Base-by-base conservation (phyloP, 2,113 vertebrate species). In the Tragelaphus imberbis region DNA sequence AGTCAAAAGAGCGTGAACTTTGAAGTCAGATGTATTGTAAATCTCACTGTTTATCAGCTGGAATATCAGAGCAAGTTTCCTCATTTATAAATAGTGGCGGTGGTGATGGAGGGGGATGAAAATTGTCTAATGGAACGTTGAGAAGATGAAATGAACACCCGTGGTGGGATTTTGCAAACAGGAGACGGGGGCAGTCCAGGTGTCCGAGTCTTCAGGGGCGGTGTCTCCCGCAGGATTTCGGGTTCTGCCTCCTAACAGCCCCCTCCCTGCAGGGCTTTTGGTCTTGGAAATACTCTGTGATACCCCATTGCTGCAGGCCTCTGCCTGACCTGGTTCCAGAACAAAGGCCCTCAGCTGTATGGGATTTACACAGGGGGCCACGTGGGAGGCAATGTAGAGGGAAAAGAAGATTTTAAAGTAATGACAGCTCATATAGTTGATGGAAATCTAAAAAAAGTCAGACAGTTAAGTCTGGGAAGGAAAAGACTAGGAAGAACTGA, bases 121-220 rank as follows among this genome's bases (percentile, higher is more conserved):
- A 81, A 7, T 59, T 51, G 2, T 16, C 5, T 33, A 25, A 21
- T 10, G 25, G 17, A 19, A 25, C 3, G 2, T 40, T 14, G 27
- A 44, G 33, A 56, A 14, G 84, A 49, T 40, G 56, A 56, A 63
- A 91, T 36, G 58, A 40, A 40, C 23, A 19, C 40, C 71, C 1
- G 0, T 59, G 14, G 19, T 25, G n/a, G 33, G 55, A 5, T 27
- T 59, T 58, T 53, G 55, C 71, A 14, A 17, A 68, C 1, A 2
- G 14, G 6, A 87, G 84, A 51, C 27, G 27, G 49, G 33, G 6
- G 33, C 17, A 8, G 4, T 14, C 27, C 0, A 3, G 23, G 6
- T 2, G 5, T 36, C 65, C 0, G 4, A 40, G 3, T 71, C 36
- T 12, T 7, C 47, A 28, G n/a, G 27, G 23, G 19, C 0, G 1